Percentiles rank a stretch among this genome's conserved stretches.
These are phyloP conservation scores for Lamprologus sp. DNA, from an alignment of 2,113 vertebrate genomes.

Conservation along the genomic window DNA sequence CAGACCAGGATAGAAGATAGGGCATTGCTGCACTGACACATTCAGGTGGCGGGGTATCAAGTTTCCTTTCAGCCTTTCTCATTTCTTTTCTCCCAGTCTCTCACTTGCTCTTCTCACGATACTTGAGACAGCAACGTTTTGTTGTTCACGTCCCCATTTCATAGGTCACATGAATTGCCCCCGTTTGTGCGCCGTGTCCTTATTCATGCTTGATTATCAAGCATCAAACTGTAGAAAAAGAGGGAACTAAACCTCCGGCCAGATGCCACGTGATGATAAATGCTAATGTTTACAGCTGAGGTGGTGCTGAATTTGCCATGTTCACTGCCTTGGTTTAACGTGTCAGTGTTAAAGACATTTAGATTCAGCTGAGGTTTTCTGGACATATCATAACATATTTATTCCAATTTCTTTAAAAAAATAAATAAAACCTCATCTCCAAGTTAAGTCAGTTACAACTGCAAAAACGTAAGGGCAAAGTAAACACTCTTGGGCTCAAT, in stretches of 20 bases:
- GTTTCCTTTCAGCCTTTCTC: slow-evolving; percentile 5
- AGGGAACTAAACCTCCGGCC: neutral
- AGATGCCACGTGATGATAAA: neutral
- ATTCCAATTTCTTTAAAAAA: neutral
- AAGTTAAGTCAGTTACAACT: neutral
- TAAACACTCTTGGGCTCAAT: neutral
- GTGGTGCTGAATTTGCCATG: neutral
- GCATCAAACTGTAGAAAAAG: neutral
- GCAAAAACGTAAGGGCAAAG: neutral
- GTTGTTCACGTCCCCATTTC: slow-evolving; percentile 12
- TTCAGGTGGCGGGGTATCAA: neutral
- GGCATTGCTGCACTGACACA: neutral
- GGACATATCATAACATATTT: neutral
- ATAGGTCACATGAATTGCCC: slow-evolving; percentile 5
- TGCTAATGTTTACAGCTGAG: neutral
- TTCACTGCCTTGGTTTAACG: neutral
- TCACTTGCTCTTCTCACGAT: slow-evolving; percentile 22
- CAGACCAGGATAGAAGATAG: neutral
- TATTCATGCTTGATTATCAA: neutral
- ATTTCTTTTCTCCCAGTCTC: neutral
- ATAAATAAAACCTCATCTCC: neutral
- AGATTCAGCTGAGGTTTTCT: neutral
- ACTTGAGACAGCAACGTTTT: slow-evolving; percentile 28
- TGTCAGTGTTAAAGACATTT: neutral
- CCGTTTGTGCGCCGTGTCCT: neutral